Percentiles rank a stretch among this genome's conserved stretches.
These are phyloP conservation scores for Chloropsis hardwickii DNA, from an alignment of 2,113 vertebrate species.

Conservation along the genomic window DNA sequence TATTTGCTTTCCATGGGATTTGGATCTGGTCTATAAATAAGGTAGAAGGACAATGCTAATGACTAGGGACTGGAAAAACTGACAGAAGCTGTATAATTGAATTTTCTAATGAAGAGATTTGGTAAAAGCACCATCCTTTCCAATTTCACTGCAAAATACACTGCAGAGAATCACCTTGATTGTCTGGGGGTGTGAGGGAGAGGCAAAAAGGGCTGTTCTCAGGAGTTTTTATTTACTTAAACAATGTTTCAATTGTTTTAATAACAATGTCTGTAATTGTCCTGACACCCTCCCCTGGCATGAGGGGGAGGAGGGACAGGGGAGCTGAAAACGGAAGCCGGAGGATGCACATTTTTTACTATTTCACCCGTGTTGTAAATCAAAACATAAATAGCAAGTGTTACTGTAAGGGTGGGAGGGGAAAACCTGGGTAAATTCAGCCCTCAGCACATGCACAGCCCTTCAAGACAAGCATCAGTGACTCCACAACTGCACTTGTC, in stretches of 20 bases:
- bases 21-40: background rate
- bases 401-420: conserved; percentile 31
- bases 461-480: background rate
- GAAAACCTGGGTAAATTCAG: conserved; percentile 31
- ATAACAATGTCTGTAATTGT: background rate
- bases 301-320: background rate
- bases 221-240: background rate
- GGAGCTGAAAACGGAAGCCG: conserved; percentile 10
- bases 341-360: background rate
- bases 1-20: background rate
- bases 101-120: background rate
- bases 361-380: background rate
- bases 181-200: accelerated
- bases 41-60: background rate
- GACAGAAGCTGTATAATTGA: background rate
- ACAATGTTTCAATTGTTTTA: background rate
- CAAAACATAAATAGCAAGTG: conserved; percentile 39
- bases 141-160: background rate
- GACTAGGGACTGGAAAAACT: background rate
- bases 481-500: background rate
- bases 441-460: background rate
- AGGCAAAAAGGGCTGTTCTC: background rate
- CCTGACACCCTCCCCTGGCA: background rate
- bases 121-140: background rate
- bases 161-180: background rate